These are phyloP conservation scores for Phragmatobia fuliginosa DNA, from an alignment of 2,888 invertebrate genomes.

Conservation along the genomic window DNA sequence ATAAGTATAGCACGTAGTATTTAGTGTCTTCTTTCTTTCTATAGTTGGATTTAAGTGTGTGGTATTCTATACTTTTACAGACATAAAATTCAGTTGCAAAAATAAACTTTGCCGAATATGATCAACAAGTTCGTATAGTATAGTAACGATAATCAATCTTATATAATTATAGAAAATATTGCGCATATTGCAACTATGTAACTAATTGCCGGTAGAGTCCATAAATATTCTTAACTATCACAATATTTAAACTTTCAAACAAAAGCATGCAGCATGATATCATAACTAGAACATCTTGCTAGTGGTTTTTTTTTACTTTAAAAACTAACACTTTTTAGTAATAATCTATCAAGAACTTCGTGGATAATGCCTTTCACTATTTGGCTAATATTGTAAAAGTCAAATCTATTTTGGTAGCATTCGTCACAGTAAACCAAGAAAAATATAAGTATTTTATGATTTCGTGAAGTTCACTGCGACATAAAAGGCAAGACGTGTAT, in stretches of 20 bases:
- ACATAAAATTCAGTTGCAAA: neutral
- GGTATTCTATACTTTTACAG: neutral
- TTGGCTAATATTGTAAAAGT: neutral
- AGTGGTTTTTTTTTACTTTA: neutral
- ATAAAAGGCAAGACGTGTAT: conserved; percentile 35
- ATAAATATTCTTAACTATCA: neutral
- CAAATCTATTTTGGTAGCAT: neutral
- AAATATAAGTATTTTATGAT: conserved; percentile 9
- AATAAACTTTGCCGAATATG: neutral
- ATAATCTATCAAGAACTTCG: neutral
- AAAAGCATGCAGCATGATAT: neutral
- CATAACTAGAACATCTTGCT: neutral
- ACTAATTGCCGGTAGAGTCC: neutral
- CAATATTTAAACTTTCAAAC: neutral
- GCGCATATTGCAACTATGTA: neutral
- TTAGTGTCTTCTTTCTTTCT: no score
- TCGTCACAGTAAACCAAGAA: neutral
- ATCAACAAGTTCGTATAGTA: neutral
- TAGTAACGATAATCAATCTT: neutral
- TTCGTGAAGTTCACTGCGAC: conserved; percentile 16
- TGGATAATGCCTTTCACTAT: neutral
- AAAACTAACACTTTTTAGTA: neutral
- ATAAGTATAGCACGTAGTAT: no score
- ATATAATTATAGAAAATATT: neutral
- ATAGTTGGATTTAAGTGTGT: neutral